These are phyloP conservation scores for Platyrinchus mystaceus DNA, from an alignment of 2,797 vertebrate genomes.

Conservation along the genomic window DNA sequence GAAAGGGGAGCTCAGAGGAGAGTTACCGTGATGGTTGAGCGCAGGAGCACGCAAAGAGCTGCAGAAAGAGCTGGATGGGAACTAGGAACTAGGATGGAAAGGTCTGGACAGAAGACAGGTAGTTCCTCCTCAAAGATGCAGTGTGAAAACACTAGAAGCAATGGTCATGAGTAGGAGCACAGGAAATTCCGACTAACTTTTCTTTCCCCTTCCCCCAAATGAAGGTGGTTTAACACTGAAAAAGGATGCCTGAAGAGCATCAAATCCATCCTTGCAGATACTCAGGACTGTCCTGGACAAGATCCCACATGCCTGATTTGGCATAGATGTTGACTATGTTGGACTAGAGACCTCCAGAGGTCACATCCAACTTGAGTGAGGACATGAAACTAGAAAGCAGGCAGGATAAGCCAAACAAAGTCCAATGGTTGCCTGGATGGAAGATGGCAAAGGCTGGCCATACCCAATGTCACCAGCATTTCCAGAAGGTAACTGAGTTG, in stretches of 20 bases:
- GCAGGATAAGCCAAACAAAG: background rate
- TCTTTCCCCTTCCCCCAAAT: no score
- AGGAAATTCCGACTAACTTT: background rate
- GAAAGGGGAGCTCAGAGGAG: background rate
- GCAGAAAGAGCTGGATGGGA: background rate
- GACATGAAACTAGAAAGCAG: background rate
- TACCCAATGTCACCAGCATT: background rate
- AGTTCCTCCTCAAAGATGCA: background rate
- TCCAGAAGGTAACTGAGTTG: background rate
- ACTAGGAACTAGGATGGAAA: background rate
- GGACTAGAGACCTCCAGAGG: background rate
- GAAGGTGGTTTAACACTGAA: no score
- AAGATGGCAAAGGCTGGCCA: background rate
- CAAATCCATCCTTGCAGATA: no score
- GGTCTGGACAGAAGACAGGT: background rate
- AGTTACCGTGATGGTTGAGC: accelerated
- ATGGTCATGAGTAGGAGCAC: background rate
- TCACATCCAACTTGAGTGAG: background rate
- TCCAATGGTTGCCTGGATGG: background rate
- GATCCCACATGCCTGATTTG: background rate
- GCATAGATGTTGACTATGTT: background rate
- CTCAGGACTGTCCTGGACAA: no score
- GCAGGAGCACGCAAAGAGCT: background rate
- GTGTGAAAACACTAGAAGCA: background rate
- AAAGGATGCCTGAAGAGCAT: no score